phyloP scores from a whole-genome alignment of 2,888 invertebrate species.

The Morpho helenor region DNA sequence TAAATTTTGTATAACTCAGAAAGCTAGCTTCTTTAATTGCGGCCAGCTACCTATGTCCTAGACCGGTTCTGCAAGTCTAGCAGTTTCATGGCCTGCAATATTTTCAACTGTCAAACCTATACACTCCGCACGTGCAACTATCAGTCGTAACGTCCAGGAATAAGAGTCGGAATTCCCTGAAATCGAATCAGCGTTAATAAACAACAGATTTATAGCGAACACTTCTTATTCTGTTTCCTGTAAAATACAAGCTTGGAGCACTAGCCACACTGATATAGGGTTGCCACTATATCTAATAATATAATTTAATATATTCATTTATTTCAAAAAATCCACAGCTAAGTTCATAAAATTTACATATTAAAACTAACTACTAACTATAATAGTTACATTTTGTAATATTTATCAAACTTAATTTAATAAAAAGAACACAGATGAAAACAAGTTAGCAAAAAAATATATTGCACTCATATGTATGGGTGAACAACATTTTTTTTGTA shows the following conservation, averaged over 20 bases:
- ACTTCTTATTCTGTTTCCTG: slow-evolving; percentile 28
- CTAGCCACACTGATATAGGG: slow-evolving; percentile 13
- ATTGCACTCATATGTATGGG: no score
- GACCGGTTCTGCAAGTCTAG: slow-evolving; percentile 37
- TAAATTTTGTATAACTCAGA: slow-evolving; percentile 14
- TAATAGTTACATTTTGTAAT: no score
- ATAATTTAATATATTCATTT: no score
- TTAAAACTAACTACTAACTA: no score
- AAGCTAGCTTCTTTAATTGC: slow-evolving; percentile 29
- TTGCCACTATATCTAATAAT: background rate
- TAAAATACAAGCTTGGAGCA: slow-evolving; percentile 24
- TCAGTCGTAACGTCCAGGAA: slow-evolving; percentile 9
- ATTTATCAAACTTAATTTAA: no score
- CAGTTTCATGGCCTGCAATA: slow-evolving; percentile 33
- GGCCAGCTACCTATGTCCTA: slow-evolving; percentile 30
- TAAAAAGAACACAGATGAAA: no score
- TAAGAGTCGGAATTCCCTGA: slow-evolving; percentile 18
- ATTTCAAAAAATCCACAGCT: no score
- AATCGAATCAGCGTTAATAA: slow-evolving; percentile 6
- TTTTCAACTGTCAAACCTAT: slow-evolving; percentile 34
- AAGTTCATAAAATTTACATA: no score
- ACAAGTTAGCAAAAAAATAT: no score
- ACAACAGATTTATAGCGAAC: slow-evolving; percentile 25
- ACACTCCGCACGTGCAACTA: slow-evolving; percentile 15
- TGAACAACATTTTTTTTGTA: no score